A percentile compares a stretch with the other conserved stretches of the same genome.
These are phyloP conservation scores for Silurus asotus DNA, from an alignment of 2,113 vertebrate genomes.

Conservation along the genomic window DNA sequence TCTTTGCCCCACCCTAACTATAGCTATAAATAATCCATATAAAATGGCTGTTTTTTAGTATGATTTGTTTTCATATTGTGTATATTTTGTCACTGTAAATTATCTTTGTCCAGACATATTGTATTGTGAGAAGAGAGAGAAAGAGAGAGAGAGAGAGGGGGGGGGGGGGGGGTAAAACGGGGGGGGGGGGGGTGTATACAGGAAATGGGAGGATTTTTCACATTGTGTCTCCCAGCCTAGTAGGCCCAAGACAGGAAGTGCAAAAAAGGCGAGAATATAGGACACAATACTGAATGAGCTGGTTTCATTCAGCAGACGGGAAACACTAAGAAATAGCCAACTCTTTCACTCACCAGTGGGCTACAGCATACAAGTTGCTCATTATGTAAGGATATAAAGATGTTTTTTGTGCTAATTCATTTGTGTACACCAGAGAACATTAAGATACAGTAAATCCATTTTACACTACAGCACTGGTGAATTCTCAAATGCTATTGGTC, in stretches of 20 bases:
- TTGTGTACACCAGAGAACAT: background rate
- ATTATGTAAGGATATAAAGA: background rate
- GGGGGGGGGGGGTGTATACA: slow-evolving; percentile 46
- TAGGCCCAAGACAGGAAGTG: slow-evolving; percentile 47
- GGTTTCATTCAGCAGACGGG: background rate
- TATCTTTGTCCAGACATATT: slow-evolving; percentile 29
- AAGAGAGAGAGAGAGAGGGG: background rate
- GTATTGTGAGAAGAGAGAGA: slow-evolving; percentile 14
- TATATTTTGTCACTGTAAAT: slow-evolving; percentile 30
- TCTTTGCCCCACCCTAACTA: no score
- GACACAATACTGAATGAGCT: slow-evolving; percentile 45
- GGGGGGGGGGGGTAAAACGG: background rate
- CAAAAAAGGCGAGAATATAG: slow-evolving; percentile 54
- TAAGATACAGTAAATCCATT: background rate
- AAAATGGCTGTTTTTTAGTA: background rate
- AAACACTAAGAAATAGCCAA: background rate
- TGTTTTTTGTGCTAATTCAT: background rate
- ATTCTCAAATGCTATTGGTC: background rate
- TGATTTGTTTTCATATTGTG: background rate
- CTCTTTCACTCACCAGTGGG: background rate
- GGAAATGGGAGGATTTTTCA: slow-evolving; percentile 54
- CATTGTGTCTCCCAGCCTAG: slow-evolving; percentile 54
- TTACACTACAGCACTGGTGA: background rate
- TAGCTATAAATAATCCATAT: background rate
- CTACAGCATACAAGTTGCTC: background rate